Evolutionary conservation across 92 coral and sea anemone genomes (phyloP).

Genomic region (Zoanthus sociatus): DNA sequence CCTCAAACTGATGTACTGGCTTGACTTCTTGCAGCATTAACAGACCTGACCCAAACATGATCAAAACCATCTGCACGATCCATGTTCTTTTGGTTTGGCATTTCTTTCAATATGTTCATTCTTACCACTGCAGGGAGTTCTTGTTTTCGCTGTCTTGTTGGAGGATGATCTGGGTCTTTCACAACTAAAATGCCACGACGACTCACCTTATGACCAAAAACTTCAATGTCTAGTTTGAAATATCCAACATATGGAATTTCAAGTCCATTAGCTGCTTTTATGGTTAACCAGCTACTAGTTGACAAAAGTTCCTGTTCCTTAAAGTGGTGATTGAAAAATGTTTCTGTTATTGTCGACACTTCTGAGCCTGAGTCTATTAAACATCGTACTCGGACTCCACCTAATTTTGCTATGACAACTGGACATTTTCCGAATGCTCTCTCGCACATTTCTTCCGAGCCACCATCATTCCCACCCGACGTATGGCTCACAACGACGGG

Average conservation of each 20-base stretch:
- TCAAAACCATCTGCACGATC: not conserved
- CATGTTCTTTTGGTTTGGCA: conserved; percentile 16
- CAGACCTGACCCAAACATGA: conserved; percentile 54
- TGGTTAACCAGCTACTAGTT: conserved; percentile 63
- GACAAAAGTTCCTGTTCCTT: conserved; percentile 62
- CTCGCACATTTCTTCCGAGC: conserved; percentile 52
- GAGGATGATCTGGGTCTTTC: conserved; percentile 60
- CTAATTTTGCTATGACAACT: conserved; percentile 52
- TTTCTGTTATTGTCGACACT: conserved; percentile 69
- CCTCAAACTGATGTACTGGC: conserved; percentile 42
- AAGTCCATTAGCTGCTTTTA: conserved; percentile 65
- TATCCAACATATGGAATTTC: no score
- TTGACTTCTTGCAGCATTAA: conserved; percentile 33
- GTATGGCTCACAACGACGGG: no score
- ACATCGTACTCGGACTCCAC: conserved; percentile 60
- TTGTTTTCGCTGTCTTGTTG: conserved; percentile 55
- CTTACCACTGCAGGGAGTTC: conserved; percentile 73
- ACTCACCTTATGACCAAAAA: conserved; percentile 56
- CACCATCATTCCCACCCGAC: conserved; percentile 42
- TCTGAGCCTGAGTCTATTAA: conserved; percentile 76
- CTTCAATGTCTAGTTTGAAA: conserved; percentile 50
- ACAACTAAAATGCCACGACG: conserved; percentile 69
- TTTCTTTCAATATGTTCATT: conserved; percentile 69
- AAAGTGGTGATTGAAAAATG: conserved; percentile 66
- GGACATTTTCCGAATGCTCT: conserved; percentile 75